Base-by-base conservation (phyloP, 2,888 invertebrate genomes). In the Tetranychus piercei region DNA sequence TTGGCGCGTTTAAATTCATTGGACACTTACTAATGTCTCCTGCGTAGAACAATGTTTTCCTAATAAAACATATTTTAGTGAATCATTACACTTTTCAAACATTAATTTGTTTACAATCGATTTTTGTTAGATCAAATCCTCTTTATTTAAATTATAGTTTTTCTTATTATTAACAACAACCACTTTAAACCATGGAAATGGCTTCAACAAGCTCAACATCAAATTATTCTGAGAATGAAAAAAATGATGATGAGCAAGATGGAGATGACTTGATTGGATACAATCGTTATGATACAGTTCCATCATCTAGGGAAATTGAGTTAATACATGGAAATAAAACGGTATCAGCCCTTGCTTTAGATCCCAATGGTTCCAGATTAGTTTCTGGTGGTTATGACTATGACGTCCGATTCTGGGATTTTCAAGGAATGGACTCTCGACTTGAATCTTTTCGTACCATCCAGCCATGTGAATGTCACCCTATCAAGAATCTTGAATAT, bases 371-470 rank as follows among this genome's bases (percentile, higher is more conserved):
- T 0, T 93, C 95, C 1, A 86, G 97, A 1, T 82, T 92, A 66
- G 89, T 92, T 0, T 89, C 91, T 0, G 99, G 99, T 0, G 93
- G 95, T 0, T 88, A 92, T 44, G 97, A 99, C 82, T 99, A 95
- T 82, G 94, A 95, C 79, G 90, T 99, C 1, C 90, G 90, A 74
- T 91, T 99, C 80, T 99, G 94, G 94, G 99, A 99, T 82, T 99
- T 99, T 85, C 92, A 94, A 77, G 97, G 96, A 6, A 97, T 99
- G 95, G 95, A 97, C 82, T 88, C 91, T 0, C 88, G 90, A 0
- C 87, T 94, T 85, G 88, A 90, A 74, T 91, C 94, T 72, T 99
- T 96, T 82, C 87, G 96, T 34, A 90, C 90, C 0, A 84, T 95
- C n/a, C 90, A 91, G 78, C 96, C 97, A 0, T 94, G 94, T 81